These are phyloP conservation scores for Leptopilina syphax DNA, from an alignment of 2,888 invertebrate genomes.

Conservation along the genomic window DNA sequence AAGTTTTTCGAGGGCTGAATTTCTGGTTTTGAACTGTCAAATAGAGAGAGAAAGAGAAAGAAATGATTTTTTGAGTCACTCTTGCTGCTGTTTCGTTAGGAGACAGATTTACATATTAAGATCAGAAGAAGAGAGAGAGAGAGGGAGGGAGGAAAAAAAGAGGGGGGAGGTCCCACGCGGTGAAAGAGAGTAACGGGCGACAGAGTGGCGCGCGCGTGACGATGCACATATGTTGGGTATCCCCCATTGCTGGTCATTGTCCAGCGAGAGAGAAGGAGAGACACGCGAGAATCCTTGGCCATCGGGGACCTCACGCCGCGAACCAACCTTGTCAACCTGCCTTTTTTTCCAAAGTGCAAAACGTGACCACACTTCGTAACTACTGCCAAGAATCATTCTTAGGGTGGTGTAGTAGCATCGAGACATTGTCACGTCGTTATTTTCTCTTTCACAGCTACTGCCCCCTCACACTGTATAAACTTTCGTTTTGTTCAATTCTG, in stretches of 20 bases:
- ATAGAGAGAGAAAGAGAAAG: neutral
- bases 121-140: constrained; percentile 31
- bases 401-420: constrained; percentile 42
- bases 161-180: constrained; percentile 58
- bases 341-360: constrained; percentile 54
- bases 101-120: constrained; percentile 52
- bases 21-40: constrained; percentile 15
- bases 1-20: constrained; percentile 2
- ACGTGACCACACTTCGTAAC: constrained; percentile 64
- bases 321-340: constrained; percentile 68
- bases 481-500: neutral
- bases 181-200: constrained; percentile 64
- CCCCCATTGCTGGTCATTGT: constrained; percentile 62
- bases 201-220: constrained; percentile 69
- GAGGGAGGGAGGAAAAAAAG: too few species aligned
- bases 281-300: constrained; percentile 60
- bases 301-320: constrained; percentile 68
- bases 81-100: constrained; percentile 14
- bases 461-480: constrained; percentile 20
- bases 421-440: constrained; percentile 54
- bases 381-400: constrained; percentile 52
- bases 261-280: constrained; percentile 40
- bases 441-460: constrained; percentile 49
- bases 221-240: constrained; percentile 59
- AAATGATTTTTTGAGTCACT: constrained; percentile 33